Evolutionary conservation across 1,140 invertebrate genomes (phyloP).

Genomic region (Cheumatopsyche charites): DNA sequence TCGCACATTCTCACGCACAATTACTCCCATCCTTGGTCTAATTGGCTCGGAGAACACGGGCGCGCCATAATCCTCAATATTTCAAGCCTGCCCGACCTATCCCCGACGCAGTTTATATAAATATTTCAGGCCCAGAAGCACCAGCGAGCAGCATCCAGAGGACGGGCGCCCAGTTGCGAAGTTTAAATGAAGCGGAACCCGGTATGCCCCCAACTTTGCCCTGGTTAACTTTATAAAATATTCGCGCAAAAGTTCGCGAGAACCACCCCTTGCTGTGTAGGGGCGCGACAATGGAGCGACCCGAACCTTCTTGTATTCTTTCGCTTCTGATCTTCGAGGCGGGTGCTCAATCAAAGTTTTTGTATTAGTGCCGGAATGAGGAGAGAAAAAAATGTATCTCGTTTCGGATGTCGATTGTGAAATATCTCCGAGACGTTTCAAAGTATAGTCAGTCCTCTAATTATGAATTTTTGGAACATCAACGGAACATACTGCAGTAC

Average conservation of each 20-base stretch:
- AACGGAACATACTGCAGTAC: too few species aligned
- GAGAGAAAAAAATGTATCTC: too few species aligned
- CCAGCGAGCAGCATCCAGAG: too few species aligned
- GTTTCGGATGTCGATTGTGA: too few species aligned
- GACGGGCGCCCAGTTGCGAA: conserved; percentile 27
- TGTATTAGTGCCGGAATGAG: conserved; percentile 13
- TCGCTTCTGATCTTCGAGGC: background rate
- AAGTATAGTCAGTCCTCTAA: too few species aligned
- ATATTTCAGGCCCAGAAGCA: conserved; percentile 25
- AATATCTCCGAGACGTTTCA: too few species aligned
- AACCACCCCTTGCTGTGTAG: background rate
- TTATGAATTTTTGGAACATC: too few species aligned
- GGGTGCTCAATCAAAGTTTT: conserved; percentile 33
- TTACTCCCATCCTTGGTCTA: conserved; percentile 4
- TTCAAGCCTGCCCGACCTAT: conserved; percentile 9
- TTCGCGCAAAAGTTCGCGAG: conserved; percentile 31
- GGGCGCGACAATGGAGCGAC: background rate
- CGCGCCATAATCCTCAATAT: conserved; percentile 27
- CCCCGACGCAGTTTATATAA: conserved; percentile 25
- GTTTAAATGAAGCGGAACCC: conserved; percentile 37
- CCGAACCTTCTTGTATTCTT: conserved; percentile 12
- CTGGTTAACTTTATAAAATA: conserved; percentile 38
- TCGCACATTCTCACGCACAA: conserved; percentile 15
- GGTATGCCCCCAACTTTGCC: conserved; percentile 36
- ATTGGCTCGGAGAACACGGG: conserved; percentile 23